These are phyloP conservation scores for Drosophila nannoptera DNA, from an alignment of 1,140 invertebrate species.

Conservation along the genomic window DNA sequence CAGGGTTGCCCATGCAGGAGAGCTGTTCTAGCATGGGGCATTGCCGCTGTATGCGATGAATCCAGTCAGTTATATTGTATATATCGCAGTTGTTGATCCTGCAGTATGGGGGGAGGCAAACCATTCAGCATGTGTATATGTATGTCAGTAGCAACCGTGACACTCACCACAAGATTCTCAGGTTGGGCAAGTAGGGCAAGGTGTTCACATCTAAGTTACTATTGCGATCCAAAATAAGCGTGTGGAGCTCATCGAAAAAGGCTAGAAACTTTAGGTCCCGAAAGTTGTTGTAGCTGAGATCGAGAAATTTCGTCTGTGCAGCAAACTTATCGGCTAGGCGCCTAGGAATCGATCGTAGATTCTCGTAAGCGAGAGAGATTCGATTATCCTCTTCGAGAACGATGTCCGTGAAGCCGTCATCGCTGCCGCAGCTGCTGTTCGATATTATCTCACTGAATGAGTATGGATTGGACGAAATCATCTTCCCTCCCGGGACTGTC, in stretches of 20 bases:
- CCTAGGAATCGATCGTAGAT: conserved; percentile 64
- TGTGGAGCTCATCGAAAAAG: conserved; percentile 72
- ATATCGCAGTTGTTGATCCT: conserved; percentile 78
- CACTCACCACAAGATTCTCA: conserved; percentile 69
- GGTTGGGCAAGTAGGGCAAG: conserved; percentile 64
- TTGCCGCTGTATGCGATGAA: conserved; percentile 64
- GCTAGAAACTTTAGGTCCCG: conserved; percentile 70
- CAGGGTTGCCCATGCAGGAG: conserved; percentile 75
- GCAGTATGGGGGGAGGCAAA: background rate
- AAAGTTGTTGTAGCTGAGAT: conserved; percentile 73
- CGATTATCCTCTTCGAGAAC: conserved; percentile 72
- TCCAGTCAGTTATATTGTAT: conserved; percentile 68
- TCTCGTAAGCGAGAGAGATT: conserved; percentile 75
- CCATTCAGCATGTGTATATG: background rate
- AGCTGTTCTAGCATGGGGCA: conserved; percentile 70
- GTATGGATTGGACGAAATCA: conserved; percentile 67
- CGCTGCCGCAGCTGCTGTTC: conserved; percentile 62
- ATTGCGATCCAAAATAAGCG: conserved; percentile 71
- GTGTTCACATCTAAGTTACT: conserved; percentile 64
- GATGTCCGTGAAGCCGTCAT: conserved; percentile 63
- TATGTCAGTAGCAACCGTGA: background rate
- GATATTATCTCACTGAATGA: conserved; percentile 66
- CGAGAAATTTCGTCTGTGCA: conserved; percentile 67
- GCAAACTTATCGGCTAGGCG: conserved; percentile 72
- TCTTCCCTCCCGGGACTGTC: conserved; percentile 42